phyloP scores from a whole-genome alignment of 2,113 vertebrate genomes.

The Pituophis catenifer region DNA sequence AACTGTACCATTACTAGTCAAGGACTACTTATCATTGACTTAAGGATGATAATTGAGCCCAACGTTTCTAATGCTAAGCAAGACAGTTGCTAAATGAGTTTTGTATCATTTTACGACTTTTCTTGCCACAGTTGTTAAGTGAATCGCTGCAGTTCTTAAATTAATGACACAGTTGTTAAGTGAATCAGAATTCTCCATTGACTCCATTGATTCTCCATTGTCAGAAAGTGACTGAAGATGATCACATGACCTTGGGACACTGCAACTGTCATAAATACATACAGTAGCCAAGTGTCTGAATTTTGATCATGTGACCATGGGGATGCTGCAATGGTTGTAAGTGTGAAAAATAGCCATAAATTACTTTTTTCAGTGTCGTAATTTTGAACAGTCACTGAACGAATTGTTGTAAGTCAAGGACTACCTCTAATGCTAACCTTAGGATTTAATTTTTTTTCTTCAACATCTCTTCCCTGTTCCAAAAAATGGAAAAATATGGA shows the following conservation, averaged over 20 bases:
- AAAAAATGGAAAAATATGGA: constrained; percentile 11
- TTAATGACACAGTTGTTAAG: neutral
- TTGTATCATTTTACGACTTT: neutral
- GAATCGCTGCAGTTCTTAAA: neutral
- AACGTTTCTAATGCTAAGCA: neutral
- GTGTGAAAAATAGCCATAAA: neutral
- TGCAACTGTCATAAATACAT: neutral
- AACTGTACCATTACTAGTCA: neutral
- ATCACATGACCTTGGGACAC: neutral
- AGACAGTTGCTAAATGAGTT: neutral
- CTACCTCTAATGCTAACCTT: neutral
- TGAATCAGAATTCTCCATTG: neutral
- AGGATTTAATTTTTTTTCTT: neutral
- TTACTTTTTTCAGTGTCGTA: neutral
- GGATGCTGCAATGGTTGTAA: neutral
- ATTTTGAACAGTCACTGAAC: neutral
- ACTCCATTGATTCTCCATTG: no score
- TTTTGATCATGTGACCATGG: neutral
- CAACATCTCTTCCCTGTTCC: neutral
- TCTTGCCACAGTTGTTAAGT: neutral
- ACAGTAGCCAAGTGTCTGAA: neutral
- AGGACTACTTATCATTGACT: neutral
- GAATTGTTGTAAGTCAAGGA: neutral
- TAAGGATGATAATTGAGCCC: neutral
- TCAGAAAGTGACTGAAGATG: neutral